Evolutionary conservation across 2,888 invertebrate species (phyloP).

Genomic region (Eupithecia subfuscata): DNA sequence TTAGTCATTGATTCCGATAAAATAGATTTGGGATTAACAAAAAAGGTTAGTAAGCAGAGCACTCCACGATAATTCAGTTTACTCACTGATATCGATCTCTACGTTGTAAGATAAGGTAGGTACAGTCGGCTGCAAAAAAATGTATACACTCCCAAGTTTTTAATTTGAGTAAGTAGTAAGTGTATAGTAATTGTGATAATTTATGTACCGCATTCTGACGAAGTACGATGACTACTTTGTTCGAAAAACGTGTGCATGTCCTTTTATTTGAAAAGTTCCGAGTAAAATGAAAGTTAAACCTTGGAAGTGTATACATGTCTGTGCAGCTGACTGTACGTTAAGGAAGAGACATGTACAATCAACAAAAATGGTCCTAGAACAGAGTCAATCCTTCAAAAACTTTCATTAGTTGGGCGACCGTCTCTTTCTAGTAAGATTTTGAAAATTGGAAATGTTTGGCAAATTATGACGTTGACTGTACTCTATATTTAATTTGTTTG

Average conservation of each 20-base stretch:
- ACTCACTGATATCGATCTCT: not conserved
- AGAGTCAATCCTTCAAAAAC: not conserved
- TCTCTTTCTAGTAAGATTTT: not conserved
- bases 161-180: no score
- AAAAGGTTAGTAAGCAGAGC: constrained; percentile 25
- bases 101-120: no score
- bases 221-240: no score
- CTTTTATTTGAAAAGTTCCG: no score
- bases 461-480: not conserved
- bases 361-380: not conserved
- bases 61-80: constrained; percentile 20
- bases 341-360: not conserved
- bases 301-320: no score
- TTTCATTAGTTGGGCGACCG: no score
- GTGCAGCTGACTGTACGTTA: not conserved
- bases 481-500: constrained; percentile 1
- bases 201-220: no score
- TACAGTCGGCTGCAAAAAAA: no score
- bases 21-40: constrained; percentile 18
- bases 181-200: no score
- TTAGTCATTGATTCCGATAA: constrained; percentile 25
- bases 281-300: no score
- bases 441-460: not conserved
- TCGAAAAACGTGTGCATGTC: no score
- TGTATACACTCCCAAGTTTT: no score